These are phyloP conservation scores for Erythrolamprus reginae DNA, from an alignment of 2,113 vertebrate species.

Conservation along the genomic window DNA sequence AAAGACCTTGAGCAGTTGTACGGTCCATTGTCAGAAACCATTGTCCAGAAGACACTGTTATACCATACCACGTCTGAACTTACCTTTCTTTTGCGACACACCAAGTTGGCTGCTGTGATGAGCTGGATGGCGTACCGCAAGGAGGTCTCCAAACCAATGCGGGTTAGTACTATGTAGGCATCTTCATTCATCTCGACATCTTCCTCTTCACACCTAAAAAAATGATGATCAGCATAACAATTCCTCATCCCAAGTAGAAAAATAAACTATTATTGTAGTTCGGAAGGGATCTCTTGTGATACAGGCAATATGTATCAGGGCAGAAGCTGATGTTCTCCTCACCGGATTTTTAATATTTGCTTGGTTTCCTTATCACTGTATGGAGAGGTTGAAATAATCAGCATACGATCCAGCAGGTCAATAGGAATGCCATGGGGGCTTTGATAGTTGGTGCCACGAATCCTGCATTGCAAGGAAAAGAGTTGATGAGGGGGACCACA, in stretches of 20 bases:
- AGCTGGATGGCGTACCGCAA: constrained; percentile 91
- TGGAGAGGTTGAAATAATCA: constrained; percentile 86
- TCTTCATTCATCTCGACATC: constrained; percentile 90
- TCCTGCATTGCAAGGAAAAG: constrained; percentile 62
- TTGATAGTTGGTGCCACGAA: constrained; percentile 89
- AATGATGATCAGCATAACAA: not conserved
- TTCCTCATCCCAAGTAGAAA: not conserved
- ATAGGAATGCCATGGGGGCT: constrained; percentile 90
- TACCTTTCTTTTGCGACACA: constrained; percentile 88
- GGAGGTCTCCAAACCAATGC: constrained; percentile 86
- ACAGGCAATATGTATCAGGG: not conserved
- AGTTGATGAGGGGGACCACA: not conserved
- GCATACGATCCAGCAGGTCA: constrained; percentile 85
- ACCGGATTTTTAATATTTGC: constrained; percentile 92
- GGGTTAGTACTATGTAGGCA: constrained; percentile 84
- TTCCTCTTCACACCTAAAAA: constrained; percentile 83
- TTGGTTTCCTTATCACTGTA: constrained; percentile 89
- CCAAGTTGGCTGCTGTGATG: constrained; percentile 85
- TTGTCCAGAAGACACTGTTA: not conserved
- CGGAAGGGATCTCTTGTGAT: too few relatives aligned
- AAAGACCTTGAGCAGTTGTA: not conserved
- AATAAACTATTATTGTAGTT: not conserved
- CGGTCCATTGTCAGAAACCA: too few relatives aligned
- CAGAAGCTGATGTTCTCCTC: not conserved
- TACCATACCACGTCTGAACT: not conserved